Evolutionary conservation across 2,113 vertebrate species (phyloP), one percentile per base, ranked within the genome.

Genomic region (Nycticorax nycticorax): DNA sequence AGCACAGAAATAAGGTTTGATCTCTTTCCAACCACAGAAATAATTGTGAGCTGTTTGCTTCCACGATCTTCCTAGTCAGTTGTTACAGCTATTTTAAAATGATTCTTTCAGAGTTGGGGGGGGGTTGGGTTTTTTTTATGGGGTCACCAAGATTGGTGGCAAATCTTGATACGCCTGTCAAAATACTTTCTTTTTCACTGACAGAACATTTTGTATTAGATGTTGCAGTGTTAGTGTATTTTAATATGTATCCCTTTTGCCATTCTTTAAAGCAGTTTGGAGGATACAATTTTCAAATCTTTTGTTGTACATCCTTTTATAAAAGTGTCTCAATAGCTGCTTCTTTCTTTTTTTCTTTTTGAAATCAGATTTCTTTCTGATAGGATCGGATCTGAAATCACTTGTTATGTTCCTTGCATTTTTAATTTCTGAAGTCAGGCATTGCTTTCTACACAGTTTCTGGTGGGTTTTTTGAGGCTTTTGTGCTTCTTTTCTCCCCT

Each of bases 21-120:
- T 95, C 69, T 85, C 83, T 45, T 87, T 75, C 89, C 89, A 89
- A 13, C 53, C 75, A 55, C 28, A 10, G 83, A 86, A 81, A 89
- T 92, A 84, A 93, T 78, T 89, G 77, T 72, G 92, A 93, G 81
- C 89, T 94, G 88, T 96, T 95, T 96, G 75, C 78, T 89, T 79
- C 89, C 81, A 14, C 3, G 8, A 27, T 78, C 60, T 91, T 78
- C 89, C 84, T 28, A 47, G 52, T 10, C 78, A 52, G 39, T 91
- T 87, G 23, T 47, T 68, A 73, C 3, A 72, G 30, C 35, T 75
- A 48, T 85, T 95, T 92, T 57, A 32, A 91, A 92, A 78, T 75
- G 3, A 57, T 81, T 59, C 76, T 95, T 83, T 89, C 47, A 50
- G 24, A 68, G 30, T 5, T 7, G 41, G 39, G 39, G 39, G 10